These are phyloP conservation scores for Drosophila dives DNA, from an alignment of 2,888 invertebrate genomes.

Conservation along the genomic window DNA sequence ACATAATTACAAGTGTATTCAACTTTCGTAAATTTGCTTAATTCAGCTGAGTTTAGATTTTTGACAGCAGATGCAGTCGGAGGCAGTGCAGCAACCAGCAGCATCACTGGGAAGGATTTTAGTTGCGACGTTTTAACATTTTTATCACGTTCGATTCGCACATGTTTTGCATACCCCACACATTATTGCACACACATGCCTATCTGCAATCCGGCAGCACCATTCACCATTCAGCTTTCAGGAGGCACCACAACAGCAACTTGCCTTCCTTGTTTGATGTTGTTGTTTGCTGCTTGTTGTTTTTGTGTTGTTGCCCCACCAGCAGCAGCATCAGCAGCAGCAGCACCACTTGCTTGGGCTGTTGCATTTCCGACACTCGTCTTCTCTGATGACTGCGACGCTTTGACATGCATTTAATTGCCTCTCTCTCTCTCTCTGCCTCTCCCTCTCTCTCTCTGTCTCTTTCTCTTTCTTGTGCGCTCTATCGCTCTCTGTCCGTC, in stretches of 20 bases:
- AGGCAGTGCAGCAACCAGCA: neutral
- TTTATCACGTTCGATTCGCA: conserved; percentile 82
- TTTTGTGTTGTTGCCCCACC: neutral
- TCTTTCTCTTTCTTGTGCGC: conserved; percentile 4
- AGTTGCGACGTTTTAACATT: conserved; percentile 67
- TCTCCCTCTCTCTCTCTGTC: neutral
- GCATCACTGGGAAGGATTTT: neutral
- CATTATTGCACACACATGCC: conserved; percentile 52
- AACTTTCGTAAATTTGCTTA: neutral
- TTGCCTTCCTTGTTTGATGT: neutral
- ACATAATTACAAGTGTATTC: neutral
- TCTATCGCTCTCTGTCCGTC: conserved; percentile 21
- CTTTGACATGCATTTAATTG: conserved; percentile 83
- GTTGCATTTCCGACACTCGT: conserved; percentile 50
- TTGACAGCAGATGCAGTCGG: conserved; percentile 39
- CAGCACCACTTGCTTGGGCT: conserved; percentile 19
- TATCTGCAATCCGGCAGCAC: conserved; percentile 46
- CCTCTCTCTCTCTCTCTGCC: conserved; percentile 57
- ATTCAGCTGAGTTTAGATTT: conserved; percentile 50
- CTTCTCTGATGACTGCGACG: conserved; percentile 72
- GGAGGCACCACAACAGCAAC: conserved; percentile 5
- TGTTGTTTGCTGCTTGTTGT: neutral
- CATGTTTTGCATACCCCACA: conserved; percentile 82
- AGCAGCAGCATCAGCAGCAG: neutral
- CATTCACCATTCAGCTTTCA: conserved; percentile 12